phyloP scores from a whole-genome alignment of 2,113 vertebrate genomes.

The Tachysurus fulvidraco region DNA sequence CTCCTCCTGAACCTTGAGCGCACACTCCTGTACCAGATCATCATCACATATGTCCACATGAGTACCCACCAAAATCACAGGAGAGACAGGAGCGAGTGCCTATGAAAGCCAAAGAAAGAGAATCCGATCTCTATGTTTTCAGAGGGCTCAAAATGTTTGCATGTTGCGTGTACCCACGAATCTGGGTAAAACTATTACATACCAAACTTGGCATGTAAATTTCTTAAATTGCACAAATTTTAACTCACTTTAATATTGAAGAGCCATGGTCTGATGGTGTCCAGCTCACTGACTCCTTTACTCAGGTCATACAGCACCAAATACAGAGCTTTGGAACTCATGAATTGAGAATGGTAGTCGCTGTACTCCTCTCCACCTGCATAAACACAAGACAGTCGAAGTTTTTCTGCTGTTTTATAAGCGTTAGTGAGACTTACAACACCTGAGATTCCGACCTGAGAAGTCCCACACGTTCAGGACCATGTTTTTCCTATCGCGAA shows the following conservation, averaged over 20 bases:
- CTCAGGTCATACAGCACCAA: slow-evolving; percentile 92
- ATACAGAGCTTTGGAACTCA: slow-evolving; percentile 89
- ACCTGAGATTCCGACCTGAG: slow-evolving; percentile 75
- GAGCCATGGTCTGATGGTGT: slow-evolving; percentile 93
- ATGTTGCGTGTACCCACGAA: too few species aligned
- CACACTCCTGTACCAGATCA: slow-evolving; percentile 78
- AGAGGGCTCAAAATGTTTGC: neutral
- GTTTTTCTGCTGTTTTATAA: neutral
- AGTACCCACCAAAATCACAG: slow-evolving; percentile 93
- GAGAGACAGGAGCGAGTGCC: slow-evolving; percentile 87
- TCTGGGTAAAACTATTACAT: neutral
- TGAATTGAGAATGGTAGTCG: slow-evolving; percentile 88
- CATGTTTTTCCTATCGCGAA: slow-evolving; percentile 82
- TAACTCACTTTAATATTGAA: slow-evolving; percentile 91
- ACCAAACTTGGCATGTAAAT: neutral
- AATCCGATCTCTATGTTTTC: too few species aligned
- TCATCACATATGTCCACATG: slow-evolving; percentile 86
- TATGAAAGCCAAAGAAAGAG: slow-evolving; percentile 52
- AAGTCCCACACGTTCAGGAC: slow-evolving; percentile 95
- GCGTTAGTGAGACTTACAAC: neutral
- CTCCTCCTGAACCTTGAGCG: slow-evolving; percentile 82
- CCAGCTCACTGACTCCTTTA: slow-evolving; percentile 85
- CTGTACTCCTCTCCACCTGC: slow-evolving; percentile 87
- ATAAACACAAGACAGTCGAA: neutral
- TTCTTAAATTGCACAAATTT: neutral